Evolutionary conservation across 2,113 vertebrate genomes (phyloP).

Genomic region (Pelecanus crispus): DNA sequence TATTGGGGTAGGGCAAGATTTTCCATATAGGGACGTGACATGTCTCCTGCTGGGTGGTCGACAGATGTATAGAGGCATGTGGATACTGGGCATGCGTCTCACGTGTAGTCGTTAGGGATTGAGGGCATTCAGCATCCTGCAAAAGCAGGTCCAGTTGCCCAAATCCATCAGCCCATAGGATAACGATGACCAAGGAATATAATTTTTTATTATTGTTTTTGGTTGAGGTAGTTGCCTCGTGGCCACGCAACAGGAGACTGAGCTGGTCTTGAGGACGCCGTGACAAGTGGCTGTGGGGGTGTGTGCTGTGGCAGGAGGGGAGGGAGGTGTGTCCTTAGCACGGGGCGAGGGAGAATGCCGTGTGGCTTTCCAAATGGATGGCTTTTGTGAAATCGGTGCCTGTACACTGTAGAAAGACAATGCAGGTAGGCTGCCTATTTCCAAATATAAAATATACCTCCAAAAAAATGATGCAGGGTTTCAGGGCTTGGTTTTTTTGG

Average conservation of each 20-base stretch:
- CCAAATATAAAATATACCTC: background rate
- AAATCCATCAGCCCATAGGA: background rate
- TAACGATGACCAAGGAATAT: too few species aligned
- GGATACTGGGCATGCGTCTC: background rate
- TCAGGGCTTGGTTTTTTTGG: background rate
- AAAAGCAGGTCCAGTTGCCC: background rate
- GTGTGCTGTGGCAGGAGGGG: background rate
- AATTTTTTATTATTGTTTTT: background rate
- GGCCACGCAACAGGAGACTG: background rate
- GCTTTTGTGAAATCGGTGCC: background rate
- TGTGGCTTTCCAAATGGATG: background rate
- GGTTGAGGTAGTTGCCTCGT: background rate
- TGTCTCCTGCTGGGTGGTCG: background rate
- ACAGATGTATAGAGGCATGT: accelerated
- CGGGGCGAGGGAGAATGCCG: accelerated
- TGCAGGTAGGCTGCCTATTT: background rate
- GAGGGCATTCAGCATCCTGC: background rate
- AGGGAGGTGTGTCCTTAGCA: background rate
- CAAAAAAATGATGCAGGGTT: background rate
- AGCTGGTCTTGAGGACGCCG: background rate
- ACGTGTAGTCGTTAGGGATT: background rate
- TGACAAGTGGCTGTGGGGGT: background rate
- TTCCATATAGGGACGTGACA: accelerated
- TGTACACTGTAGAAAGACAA: accelerated
- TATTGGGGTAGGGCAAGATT: background rate